A percentile compares a stretch with the other conserved stretches of the same genome.
phyloP scores from a whole-genome alignment of 2,888 invertebrate genomes.

The Alloscopus bannaensis region DNA sequence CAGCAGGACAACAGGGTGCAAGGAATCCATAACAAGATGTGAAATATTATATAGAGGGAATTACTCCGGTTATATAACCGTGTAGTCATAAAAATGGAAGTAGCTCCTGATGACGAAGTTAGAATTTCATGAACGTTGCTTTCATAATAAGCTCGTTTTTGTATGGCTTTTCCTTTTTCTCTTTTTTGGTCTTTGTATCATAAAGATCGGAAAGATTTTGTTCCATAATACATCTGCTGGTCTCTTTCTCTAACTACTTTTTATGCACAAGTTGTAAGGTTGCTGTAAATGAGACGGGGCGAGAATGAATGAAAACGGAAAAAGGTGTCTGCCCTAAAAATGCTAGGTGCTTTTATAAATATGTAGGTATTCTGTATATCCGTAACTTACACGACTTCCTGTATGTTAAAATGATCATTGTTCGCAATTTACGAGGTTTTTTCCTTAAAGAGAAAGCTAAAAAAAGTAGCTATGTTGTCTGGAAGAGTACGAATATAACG shows the following conservation, averaged over 20 bases:
- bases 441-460: not conserved
- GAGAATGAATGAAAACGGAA: not conserved
- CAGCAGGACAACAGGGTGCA: constrained; percentile 8
- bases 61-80: too few relatives aligned
- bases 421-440: not conserved
- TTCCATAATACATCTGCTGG: not conserved
- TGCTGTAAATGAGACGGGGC: not conserved
- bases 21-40: constrained; percentile 7
- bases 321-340: not conserved
- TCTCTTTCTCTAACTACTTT: not conserved
- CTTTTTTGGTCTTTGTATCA: not conserved
- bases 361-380: not conserved
- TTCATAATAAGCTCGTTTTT: not conserved
- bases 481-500: not conserved
- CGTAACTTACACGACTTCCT: not conserved
- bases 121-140: not conserved
- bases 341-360: not conserved
- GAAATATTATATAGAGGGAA: not conserved
- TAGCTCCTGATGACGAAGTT: not conserved
- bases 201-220: not conserved
- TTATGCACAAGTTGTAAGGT: not conserved
- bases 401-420: constrained; percentile 1
- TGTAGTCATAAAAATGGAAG: not conserved
- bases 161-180: not conserved
- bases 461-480: not conserved